phyloP scores from a whole-genome alignment of 2,797 vertebrate species.

The Parauchenoglanis punctatus region DNA sequence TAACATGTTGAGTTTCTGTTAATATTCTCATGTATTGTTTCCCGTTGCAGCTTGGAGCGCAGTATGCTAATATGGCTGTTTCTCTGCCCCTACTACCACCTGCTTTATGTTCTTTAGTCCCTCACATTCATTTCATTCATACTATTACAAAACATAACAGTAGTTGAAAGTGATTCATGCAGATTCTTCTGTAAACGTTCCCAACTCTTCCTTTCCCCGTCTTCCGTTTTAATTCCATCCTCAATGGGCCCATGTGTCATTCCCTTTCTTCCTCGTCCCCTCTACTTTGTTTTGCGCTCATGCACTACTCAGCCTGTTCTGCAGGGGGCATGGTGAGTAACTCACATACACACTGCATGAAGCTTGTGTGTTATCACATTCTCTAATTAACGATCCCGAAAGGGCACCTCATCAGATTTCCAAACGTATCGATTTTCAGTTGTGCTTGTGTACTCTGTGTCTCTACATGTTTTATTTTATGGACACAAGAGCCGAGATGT shows the following conservation, averaged over 20 bases:
- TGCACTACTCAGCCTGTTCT: constrained; percentile 49
- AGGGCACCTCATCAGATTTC: neutral
- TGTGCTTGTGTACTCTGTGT: neutral
- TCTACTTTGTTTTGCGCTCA: neutral
- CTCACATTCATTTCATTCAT: neutral
- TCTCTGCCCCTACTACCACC: neutral
- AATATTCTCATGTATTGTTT: neutral
- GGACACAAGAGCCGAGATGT: neutral
- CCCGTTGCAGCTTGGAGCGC: neutral
- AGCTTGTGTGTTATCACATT: constrained; percentile 4
- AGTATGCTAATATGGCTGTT: constrained; percentile 13
- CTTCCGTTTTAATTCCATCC: neutral
- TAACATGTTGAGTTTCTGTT: neutral
- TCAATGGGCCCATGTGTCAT: neutral
- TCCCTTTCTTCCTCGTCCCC: neutral
- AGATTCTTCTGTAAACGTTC: neutral
- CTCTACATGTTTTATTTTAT: neutral
- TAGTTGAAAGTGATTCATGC: neutral
- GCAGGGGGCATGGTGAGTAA: constrained; percentile 74
- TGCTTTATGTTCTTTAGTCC: neutral
- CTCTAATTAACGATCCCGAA: constrained; percentile 2
- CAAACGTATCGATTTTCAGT: too few species aligned
- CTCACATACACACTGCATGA: constrained; percentile 28
- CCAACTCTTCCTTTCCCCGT: neutral
- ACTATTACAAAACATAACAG: neutral